Conservation (phyloP, 2,113 vertebrate genomes). For the Butastur rufipennis region DNA sequence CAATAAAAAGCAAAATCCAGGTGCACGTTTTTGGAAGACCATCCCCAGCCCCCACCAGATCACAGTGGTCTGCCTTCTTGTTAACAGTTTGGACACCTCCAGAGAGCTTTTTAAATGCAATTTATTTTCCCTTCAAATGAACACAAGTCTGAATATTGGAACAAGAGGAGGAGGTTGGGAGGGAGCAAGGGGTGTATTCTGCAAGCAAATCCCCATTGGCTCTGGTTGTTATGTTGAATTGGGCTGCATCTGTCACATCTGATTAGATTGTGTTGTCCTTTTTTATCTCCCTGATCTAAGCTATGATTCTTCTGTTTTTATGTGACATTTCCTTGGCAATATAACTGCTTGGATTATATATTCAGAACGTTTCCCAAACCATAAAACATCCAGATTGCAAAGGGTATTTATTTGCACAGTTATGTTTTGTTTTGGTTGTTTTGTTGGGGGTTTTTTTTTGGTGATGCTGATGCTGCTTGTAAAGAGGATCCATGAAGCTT, state of each 20-base stretch:
- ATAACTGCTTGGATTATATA: slow-evolving; percentile 15
- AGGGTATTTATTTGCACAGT: slow-evolving; percentile 38
- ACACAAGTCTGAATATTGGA: neutral
- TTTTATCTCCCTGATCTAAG: slow-evolving; percentile 53
- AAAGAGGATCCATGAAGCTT: neutral
- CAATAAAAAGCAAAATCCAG: neutral
- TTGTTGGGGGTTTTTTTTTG: neutral
- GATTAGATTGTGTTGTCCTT: slow-evolving; percentile 51
- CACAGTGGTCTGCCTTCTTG: neutral
- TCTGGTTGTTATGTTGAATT: neutral
- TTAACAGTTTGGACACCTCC: neutral
- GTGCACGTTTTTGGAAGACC: neutral
- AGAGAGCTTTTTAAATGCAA: neutral
- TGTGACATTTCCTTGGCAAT: slow-evolving; percentile 58
- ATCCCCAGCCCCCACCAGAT: neutral
- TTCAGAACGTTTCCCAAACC: slow-evolving; percentile 25
- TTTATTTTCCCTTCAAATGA: neutral
- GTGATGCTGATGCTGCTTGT: neutral
- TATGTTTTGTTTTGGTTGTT: neutral
- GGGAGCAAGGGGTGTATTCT: neutral
- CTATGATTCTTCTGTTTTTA: slow-evolving; percentile 47
- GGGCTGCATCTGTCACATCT: slow-evolving; percentile 56
- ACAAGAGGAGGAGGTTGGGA: neutral
- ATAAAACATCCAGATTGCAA: slow-evolving; percentile 50
- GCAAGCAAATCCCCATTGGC: neutral